These are phyloP conservation scores for Diogma glabrata DNA, from an alignment of 2,888 invertebrate species.

Conservation along the genomic window DNA sequence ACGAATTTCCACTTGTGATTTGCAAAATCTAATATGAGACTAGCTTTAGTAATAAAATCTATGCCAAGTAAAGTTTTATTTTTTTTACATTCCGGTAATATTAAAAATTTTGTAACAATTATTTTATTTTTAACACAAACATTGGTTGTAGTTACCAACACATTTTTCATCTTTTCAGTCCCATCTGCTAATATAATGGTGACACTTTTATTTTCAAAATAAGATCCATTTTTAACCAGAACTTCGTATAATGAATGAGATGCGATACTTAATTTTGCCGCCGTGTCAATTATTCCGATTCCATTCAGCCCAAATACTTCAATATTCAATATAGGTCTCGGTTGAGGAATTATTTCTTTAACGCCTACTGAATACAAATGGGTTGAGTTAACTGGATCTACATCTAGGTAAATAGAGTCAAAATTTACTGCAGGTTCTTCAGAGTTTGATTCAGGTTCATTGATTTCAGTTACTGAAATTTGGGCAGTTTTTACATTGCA, in stretches of 20 bases:
- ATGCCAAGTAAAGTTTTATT: constrained; percentile 20
- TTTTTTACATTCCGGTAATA: constrained; percentile 18
- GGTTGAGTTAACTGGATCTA: too few relatives aligned
- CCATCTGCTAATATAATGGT: constrained; percentile 16
- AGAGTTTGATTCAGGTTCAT: too few relatives aligned
- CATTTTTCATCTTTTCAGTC: constrained; percentile 11
- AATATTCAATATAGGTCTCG: not conserved
- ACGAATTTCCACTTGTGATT: constrained; percentile 19
- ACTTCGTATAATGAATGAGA: not conserved
- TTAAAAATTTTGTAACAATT: constrained; percentile 19
- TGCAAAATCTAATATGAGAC: constrained; percentile 22
- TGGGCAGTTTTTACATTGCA: too few relatives aligned
- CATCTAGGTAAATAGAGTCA: too few relatives aligned
- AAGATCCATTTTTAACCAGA: not conserved
- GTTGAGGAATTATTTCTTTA: too few relatives aligned
- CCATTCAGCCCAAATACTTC: not conserved
- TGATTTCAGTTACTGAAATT: too few relatives aligned
- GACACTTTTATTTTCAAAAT: not conserved
- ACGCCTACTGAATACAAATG: too few relatives aligned
- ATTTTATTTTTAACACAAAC: constrained; percentile 13
- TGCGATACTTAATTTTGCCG: not conserved
- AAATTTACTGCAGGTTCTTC: too few relatives aligned
- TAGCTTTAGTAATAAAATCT: constrained; percentile 21
- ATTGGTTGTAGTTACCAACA: constrained; percentile 11
- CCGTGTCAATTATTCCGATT: not conserved